phyloP scores from a whole-genome alignment of 2,797 vertebrate genomes.

The Coregonus sp. region DNA sequence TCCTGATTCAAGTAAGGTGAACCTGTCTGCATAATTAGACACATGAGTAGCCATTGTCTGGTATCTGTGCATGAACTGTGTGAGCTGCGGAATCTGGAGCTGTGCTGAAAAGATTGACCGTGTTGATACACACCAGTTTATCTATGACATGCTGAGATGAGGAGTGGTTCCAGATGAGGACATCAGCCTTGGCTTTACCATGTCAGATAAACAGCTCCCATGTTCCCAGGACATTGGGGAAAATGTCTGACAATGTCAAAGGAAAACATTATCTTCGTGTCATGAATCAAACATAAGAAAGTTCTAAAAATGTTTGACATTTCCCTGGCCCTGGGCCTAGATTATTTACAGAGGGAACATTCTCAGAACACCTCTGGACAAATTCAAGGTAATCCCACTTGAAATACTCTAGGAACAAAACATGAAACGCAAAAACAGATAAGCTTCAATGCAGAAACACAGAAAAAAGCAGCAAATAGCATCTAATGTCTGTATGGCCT shows the following conservation, averaged over 20 bases:
- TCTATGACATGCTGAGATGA: conserved; percentile 1
- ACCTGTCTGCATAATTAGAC: conserved; percentile 7
- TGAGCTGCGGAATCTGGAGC: too few species aligned
- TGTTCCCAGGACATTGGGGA: too few species aligned
- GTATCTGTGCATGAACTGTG: neutral
- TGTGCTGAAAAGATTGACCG: neutral
- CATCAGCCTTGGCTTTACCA: neutral
- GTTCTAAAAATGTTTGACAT: too few species aligned
- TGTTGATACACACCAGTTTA: neutral
- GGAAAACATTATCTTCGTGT: too few species aligned
- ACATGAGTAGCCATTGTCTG: neutral
- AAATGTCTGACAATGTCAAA: too few species aligned
- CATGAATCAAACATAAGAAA: too few species aligned
- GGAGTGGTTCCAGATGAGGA: neutral
- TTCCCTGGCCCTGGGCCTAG: too few species aligned
- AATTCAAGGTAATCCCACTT: neutral
- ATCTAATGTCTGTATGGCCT: neutral
- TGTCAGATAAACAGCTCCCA: too few species aligned
- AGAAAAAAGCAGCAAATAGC: neutral
- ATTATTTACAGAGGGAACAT: neutral
- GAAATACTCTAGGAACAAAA: neutral
- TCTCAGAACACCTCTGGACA: neutral
- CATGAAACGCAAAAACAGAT: neutral
- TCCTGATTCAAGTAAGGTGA: neutral
- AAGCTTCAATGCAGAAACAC: neutral